Conservation (phyloP, 2,113 vertebrate genomes). For the Scolopax mira region DNA sequence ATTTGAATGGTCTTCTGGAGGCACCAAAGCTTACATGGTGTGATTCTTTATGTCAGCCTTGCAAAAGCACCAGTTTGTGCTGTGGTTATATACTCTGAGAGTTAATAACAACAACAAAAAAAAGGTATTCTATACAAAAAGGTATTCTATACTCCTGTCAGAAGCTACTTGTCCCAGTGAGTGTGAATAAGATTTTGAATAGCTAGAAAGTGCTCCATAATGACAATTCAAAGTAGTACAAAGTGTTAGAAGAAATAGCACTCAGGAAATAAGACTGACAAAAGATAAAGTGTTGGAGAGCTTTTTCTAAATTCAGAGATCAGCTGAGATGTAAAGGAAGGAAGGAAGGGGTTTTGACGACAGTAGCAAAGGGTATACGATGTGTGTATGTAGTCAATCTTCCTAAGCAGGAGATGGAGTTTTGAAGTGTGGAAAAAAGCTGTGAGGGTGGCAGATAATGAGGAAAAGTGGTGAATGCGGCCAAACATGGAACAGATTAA, state of each 20-base stretch:
- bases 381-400: neutral
- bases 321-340: neutral
- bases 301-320: neutral
- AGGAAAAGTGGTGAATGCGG: neutral
- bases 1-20: neutral
- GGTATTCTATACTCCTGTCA: neutral
- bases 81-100: neutral
- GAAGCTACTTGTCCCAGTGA: neutral
- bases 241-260: neutral
- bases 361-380: neutral
- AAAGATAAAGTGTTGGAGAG: neutral
- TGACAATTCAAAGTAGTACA: neutral
- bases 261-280: neutral
- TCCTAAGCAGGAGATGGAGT: neutral
- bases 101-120: neutral
- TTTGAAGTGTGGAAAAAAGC: neutral
- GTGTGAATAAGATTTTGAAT: neutral
- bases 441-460: neutral
- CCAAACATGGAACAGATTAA: neutral
- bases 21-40: neutral
- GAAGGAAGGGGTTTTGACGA: neutral
- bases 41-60: neutral
- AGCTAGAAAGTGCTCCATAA: neutral
- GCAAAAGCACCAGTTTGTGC: neutral
- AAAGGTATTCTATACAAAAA: neutral